Percentiles rank a stretch among this genome's conserved stretches.
Evolutionary conservation across 2,797 vertebrate genomes (phyloP).

Genomic region (Odontamblyopus rebecca): DNA sequence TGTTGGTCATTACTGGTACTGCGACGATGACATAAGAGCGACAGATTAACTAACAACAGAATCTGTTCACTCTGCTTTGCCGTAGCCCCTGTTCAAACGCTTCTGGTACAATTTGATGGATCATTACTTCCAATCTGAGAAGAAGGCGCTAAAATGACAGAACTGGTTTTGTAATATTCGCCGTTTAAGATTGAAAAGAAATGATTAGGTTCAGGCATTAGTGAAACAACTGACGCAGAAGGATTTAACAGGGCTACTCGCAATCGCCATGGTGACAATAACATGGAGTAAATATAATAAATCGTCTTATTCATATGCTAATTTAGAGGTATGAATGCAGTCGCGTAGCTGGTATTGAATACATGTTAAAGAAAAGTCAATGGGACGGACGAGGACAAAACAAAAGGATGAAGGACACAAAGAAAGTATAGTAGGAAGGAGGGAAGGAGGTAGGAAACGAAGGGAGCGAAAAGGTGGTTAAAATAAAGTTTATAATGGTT

Average conservation of each 20-base stretch:
- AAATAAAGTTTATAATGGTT: slow-evolving; percentile 1
- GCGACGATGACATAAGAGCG: slow-evolving; percentile 31
- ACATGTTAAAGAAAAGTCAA: background rate
- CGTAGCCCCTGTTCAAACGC: slow-evolving; percentile 45
- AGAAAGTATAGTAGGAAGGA: slow-evolving; percentile 13
- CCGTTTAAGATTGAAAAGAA: background rate
- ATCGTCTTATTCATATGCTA: background rate
- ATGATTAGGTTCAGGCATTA: background rate
- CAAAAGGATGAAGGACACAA: background rate
- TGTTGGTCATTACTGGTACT: slow-evolving; percentile 39
- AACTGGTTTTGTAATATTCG: background rate
- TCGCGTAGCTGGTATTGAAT: background rate
- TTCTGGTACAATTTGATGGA: slow-evolving; percentile 24
- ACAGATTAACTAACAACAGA: slow-evolving; percentile 39
- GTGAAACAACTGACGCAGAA: slow-evolving; percentile 22
- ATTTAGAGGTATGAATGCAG: background rate
- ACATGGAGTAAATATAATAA: background rate
- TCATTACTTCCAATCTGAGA: slow-evolving; percentile 26
- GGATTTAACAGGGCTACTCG: slow-evolving; percentile 49
- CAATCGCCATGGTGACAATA: slow-evolving; percentile 21
- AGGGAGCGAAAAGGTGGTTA: background rate
- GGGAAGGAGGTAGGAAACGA: slow-evolving; percentile 8
- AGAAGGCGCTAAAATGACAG: background rate
- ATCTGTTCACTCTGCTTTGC: slow-evolving; percentile 29
- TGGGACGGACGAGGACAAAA: slow-evolving; percentile 5